These are phyloP conservation scores for Diplolepis rosae DNA, from an alignment of 2,888 invertebrate genomes.

Conservation along the genomic window DNA sequence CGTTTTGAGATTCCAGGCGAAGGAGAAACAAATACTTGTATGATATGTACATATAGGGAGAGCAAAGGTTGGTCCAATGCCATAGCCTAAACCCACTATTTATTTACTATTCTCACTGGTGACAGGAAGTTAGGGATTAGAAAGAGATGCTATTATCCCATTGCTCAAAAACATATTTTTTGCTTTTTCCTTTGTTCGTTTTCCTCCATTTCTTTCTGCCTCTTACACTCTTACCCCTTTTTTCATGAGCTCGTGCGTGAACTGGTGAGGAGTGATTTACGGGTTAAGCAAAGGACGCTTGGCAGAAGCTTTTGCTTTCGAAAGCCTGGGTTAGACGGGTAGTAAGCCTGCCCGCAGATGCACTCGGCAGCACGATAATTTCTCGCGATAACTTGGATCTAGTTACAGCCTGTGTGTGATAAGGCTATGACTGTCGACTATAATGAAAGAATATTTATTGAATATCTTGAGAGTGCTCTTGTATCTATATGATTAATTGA, in stretches of 20 bases:
- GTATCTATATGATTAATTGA: too few relatives aligned
- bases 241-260: not conserved
- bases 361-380: slow-evolving; percentile 40
- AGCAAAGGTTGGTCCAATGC: too few relatives aligned
- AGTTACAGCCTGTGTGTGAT: slow-evolving; percentile 15
- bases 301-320: slow-evolving; percentile 44
- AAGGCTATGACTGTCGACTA: slow-evolving; percentile 3
- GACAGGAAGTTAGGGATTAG: not conserved
- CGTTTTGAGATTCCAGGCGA: too few relatives aligned
- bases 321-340: slow-evolving; percentile 27
- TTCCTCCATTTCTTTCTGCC: not conserved
- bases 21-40: too few relatives aligned
- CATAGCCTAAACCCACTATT: too few relatives aligned
- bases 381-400: slow-evolving; percentile 36
- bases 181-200: not conserved
- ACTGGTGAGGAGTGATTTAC: slow-evolving; percentile 39
- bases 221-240: not conserved
- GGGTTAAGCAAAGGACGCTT: slow-evolving; percentile 49
- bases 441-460: slow-evolving; percentile 7
- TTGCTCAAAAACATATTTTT: not conserved
- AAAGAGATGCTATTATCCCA: not conserved
- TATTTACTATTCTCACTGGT: not conserved
- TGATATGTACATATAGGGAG: too few relatives aligned
- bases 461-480: too few relatives aligned
- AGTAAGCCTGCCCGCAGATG: slow-evolving; percentile 35